Evolutionary conservation across 2,888 invertebrate species (phyloP).

Genomic region (Alentia gelatinosa): DNA sequence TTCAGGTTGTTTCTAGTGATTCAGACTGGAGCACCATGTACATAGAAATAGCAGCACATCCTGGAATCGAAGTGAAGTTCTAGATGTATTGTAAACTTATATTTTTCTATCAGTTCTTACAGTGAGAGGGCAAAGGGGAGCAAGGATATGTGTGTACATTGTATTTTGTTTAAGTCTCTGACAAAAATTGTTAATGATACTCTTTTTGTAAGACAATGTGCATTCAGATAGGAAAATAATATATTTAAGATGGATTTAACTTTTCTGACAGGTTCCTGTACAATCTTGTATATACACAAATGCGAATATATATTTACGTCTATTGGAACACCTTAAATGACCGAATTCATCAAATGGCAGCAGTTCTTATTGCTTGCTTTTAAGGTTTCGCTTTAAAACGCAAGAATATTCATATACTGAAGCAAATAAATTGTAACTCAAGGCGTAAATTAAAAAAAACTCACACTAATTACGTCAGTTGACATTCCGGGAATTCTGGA

Average conservation of each 20-base stretch:
- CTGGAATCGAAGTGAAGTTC: neutral
- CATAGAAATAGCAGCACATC: neutral
- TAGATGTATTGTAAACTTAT: constrained; percentile 25
- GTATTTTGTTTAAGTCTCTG: constrained; percentile 26
- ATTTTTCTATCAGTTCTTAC: constrained; percentile 40
- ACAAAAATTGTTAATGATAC: neutral
- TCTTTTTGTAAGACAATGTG: neutral
- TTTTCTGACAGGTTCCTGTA: neutral
- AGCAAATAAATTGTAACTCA: neutral
- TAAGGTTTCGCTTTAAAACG: neutral
- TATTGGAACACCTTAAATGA: neutral
- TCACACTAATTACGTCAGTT: neutral
- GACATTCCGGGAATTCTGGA: constrained; percentile 3
- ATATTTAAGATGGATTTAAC: constrained; percentile 12
- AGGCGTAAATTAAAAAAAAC: neutral
- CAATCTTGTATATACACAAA: neutral
- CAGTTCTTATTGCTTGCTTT: neutral
- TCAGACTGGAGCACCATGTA: neutral
- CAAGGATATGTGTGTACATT: neutral
- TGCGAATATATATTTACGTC: neutral
- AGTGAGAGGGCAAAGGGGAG: neutral
- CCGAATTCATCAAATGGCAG: constrained; percentile 1
- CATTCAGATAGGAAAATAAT: neutral
- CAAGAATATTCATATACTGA: neutral
- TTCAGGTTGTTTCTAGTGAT: neutral